Conservation (phyloP, 2,113 vertebrate species). For the Megalops atlanticus region DNA sequence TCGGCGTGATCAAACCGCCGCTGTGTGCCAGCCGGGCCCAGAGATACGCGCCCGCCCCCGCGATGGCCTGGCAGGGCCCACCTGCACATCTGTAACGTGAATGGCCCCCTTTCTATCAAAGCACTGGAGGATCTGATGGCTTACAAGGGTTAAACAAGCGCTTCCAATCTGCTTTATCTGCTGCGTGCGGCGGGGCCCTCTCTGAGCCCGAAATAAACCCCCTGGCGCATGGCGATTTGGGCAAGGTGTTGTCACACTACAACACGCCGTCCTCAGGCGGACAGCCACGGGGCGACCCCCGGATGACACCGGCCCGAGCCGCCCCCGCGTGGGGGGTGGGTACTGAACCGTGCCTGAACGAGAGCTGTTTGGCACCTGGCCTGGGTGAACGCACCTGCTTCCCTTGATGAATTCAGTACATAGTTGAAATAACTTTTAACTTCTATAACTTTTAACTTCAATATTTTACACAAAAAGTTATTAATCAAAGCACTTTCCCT, state of each 20-base stretch:
- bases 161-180: slow-evolving; percentile 6
- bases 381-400: too few species aligned
- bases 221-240: background rate
- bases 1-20: slow-evolving; percentile 78
- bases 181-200: slow-evolving; percentile 2
- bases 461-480: too few species aligned
- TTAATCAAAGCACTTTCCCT: background rate
- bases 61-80: slow-evolving; percentile 70
- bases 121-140: slow-evolving; percentile 35
- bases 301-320: background rate
- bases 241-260: slow-evolving; percentile 16
- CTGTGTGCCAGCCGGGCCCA: slow-evolving; percentile 67
- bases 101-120: slow-evolving; percentile 65
- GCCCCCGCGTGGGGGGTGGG: background rate
- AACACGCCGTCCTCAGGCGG: slow-evolving; percentile 1
- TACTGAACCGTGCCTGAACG: too few species aligned
- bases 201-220: slow-evolving; percentile 17
- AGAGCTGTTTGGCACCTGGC: too few species aligned
- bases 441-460: too few species aligned
- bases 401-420: background rate
- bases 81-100: slow-evolving; percentile 58
- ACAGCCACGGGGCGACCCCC: background rate
- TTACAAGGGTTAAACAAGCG: background rate
- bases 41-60: slow-evolving; percentile 49
- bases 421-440: background rate